Percentiles rank a stretch among this genome's conserved stretches.
phyloP scores from a whole-genome alignment of 2,113 vertebrate species.

The Macrotis lagotis region DNA sequence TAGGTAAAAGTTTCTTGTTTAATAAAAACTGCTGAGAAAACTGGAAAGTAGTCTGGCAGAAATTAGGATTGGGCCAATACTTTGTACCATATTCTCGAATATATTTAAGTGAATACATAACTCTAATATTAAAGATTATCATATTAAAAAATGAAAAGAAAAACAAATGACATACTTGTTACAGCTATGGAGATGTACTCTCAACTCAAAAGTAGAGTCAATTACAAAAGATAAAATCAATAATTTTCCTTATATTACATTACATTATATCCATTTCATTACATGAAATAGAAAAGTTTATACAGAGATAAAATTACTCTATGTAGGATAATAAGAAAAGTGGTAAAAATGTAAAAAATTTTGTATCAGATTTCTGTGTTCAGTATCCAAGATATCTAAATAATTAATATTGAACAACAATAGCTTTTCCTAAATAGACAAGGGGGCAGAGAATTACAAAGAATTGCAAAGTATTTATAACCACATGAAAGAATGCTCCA shows the following conservation, averaged over 20 bases:
- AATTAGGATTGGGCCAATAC: neutral
- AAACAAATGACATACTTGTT: neutral
- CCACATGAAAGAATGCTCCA: neutral
- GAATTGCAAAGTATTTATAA: neutral
- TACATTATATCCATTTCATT: too few relatives aligned
- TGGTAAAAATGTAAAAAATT: neutral
- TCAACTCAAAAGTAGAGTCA: neutral
- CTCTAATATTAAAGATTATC: neutral
- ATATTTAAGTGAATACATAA: too few relatives aligned
- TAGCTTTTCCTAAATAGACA: neutral
- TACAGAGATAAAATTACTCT: neutral
- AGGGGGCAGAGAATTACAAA: neutral
- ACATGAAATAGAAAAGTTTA: neutral
- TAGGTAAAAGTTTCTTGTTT: neutral
- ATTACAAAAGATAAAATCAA: neutral
- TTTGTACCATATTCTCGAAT: too few relatives aligned
- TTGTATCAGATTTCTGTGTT: neutral
- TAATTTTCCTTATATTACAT: too few relatives aligned
- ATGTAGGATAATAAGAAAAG: neutral
- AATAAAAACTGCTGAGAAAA: neutral
- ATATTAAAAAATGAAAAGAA: neutral
- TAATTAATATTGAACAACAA: neutral
- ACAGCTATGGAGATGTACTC: neutral
- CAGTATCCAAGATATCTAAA: neutral
- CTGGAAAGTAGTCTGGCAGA: neutral